Evolutionary conservation across 2,797 vertebrate species (phyloP).

Genomic region (Pygocentrus nattereri): DNA sequence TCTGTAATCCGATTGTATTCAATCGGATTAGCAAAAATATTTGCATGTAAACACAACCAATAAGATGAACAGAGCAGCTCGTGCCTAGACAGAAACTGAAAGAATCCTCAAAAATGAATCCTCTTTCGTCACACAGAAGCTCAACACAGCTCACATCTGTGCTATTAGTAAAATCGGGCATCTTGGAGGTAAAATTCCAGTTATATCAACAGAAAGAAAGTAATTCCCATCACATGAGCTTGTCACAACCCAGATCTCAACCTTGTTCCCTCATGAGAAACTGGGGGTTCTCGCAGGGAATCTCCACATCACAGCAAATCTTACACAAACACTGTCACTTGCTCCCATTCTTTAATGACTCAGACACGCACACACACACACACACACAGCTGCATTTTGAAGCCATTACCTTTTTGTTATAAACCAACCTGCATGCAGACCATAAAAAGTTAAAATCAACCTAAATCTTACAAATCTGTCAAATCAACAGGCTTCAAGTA

Average conservation of each 20-base stretch:
- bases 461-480: background rate
- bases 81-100: background rate
- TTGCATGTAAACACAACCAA: too few species aligned
- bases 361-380: slow-evolving; percentile 16
- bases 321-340: background rate
- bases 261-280: background rate
- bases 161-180: background rate
- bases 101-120: background rate
- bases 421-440: background rate
- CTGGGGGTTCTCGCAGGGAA: background rate
- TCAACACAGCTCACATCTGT: background rate
- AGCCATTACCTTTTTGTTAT: background rate
- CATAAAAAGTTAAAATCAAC: background rate
- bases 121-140: background rate
- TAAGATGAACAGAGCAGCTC: background rate
- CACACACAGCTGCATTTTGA: background rate
- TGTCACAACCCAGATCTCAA: background rate
- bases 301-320: background rate
- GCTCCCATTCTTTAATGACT: background rate
- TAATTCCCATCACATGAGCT: background rate
- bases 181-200: background rate
- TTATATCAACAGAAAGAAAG: background rate
- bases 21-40: too few species aligned
- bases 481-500: background rate
- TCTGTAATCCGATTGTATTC: too few species aligned